phyloP scores from a whole-genome alignment of 2,888 invertebrate species.

The Nomada fabriciana region DNA sequence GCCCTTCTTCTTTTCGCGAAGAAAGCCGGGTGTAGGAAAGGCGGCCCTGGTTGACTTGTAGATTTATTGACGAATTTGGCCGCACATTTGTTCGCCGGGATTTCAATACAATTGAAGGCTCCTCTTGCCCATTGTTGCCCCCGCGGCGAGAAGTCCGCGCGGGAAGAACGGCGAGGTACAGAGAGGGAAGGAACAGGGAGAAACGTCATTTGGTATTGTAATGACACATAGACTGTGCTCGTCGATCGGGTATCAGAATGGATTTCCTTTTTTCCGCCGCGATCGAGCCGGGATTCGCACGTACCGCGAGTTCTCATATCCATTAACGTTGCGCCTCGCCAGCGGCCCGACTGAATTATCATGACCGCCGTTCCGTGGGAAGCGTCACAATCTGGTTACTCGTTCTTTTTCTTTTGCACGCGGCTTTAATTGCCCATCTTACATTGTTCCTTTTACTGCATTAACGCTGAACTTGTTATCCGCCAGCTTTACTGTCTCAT shows the following conservation, averaged over 20 bases:
- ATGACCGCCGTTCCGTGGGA: conserved; percentile 26
- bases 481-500: too few relatives aligned
- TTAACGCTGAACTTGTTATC: neutral
- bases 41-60: conserved; percentile 76
- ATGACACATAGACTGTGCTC: conserved; percentile 65
- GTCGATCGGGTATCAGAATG: conserved; percentile 55
- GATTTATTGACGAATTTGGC: conserved; percentile 82
- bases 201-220: conserved; percentile 78
- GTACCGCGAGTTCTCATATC: conserved; percentile 50
- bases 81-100: conserved; percentile 79
- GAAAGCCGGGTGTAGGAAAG: conserved; percentile 34
- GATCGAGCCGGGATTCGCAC: conserved; percentile 46
- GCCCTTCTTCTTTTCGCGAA: conserved; percentile 6
- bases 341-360: conserved; percentile 37
- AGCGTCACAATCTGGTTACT: neutral
- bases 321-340: conserved; percentile 36
- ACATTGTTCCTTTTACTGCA: neutral
- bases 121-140: conserved; percentile 75
- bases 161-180: conserved; percentile 33
- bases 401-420: conserved; percentile 1
- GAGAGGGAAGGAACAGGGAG: conserved; percentile 8
- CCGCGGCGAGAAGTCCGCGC: conserved; percentile 62
- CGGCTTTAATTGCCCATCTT: conserved; percentile 3
- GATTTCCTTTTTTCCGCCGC: conserved; percentile 29
- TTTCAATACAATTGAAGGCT: conserved; percentile 82